These are phyloP conservation scores for Taurulus bubalis DNA, from an alignment of 2,113 vertebrate species.

Conservation along the genomic window DNA sequence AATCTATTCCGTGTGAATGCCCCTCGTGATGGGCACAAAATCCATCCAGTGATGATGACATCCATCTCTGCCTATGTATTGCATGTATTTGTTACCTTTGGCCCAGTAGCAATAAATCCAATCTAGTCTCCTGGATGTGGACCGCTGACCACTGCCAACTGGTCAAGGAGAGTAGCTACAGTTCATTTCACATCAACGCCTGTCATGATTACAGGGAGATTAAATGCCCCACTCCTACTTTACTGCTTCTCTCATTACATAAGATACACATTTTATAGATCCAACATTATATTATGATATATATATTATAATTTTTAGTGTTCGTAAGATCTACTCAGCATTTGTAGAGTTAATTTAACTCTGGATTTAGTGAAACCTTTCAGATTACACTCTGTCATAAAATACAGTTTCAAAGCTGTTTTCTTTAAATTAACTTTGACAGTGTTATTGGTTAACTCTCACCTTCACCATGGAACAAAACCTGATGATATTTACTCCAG, in stretches of 20 bases:
- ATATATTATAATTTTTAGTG: background rate
- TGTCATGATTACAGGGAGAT: slow-evolving; percentile 74
- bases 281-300: background rate
- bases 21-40: slow-evolving; percentile 79
- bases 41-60: slow-evolving; percentile 80
- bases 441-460: background rate
- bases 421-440: background rate
- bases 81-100: slow-evolving; percentile 86
- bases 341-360: background rate
- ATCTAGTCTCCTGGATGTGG: slow-evolving; percentile 83
- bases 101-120: slow-evolving; percentile 85
- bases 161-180: slow-evolving; percentile 83
- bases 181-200: slow-evolving; percentile 79
- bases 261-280: slow-evolving; percentile 26
- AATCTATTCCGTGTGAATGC: slow-evolving; percentile 84
- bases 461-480: too few relatives aligned
- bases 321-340: background rate
- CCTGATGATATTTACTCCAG: background rate
- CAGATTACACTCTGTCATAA: background rate
- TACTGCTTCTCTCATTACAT: slow-evolving; percentile 19
- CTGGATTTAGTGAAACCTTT: background rate
- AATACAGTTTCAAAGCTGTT: background rate
- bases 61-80: slow-evolving; percentile 78
- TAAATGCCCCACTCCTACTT: slow-evolving; percentile 43
- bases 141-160: slow-evolving; percentile 82